These are phyloP conservation scores for Lasioglossum vierecki DNA, from an alignment of 2,888 invertebrate species.

Conservation along the genomic window DNA sequence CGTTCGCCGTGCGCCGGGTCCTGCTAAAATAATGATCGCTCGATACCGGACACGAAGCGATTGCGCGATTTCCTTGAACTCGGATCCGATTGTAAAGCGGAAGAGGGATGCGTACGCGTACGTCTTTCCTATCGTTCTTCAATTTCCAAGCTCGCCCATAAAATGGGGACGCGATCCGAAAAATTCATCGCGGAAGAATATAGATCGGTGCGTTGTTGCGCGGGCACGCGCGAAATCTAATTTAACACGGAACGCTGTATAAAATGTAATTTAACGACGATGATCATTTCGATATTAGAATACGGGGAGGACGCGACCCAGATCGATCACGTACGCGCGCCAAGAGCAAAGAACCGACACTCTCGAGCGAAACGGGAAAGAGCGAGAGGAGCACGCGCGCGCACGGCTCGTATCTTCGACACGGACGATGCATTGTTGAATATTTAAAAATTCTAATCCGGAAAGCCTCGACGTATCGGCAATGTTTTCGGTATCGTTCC, in stretches of 20 bases:
- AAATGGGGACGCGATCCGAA: constrained; percentile 26
- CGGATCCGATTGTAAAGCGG: background rate
- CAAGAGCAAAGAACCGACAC: too few relatives aligned
- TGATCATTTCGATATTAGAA: constrained; percentile 63
- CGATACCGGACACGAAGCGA: constrained; percentile 21
- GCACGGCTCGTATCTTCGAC: constrained; percentile 37
- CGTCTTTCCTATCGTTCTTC: constrained; percentile 26
- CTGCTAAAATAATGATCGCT: constrained; percentile 1
- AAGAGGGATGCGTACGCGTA: background rate
- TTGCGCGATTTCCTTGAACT: constrained; percentile 23
- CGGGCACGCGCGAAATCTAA: constrained; percentile 29
- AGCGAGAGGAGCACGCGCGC: background rate
- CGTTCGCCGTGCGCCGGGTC: background rate
- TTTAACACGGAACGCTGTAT: constrained; percentile 39
- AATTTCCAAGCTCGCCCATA: constrained; percentile 30
- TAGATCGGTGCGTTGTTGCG: constrained; percentile 24
- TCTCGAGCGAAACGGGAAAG: background rate
- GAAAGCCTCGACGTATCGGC: constrained; percentile 45
- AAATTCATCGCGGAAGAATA: constrained; percentile 29
- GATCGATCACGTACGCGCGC: constrained; percentile 29
- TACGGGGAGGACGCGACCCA: constrained; percentile 22
- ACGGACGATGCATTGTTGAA: constrained; percentile 60
- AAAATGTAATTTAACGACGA: constrained; percentile 57
- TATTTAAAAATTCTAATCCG: constrained; percentile 71
- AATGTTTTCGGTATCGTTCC: constrained; percentile 59